Conservation (phyloP, 2,888 invertebrate genomes). For the Nomada ruficornis region DNA sequence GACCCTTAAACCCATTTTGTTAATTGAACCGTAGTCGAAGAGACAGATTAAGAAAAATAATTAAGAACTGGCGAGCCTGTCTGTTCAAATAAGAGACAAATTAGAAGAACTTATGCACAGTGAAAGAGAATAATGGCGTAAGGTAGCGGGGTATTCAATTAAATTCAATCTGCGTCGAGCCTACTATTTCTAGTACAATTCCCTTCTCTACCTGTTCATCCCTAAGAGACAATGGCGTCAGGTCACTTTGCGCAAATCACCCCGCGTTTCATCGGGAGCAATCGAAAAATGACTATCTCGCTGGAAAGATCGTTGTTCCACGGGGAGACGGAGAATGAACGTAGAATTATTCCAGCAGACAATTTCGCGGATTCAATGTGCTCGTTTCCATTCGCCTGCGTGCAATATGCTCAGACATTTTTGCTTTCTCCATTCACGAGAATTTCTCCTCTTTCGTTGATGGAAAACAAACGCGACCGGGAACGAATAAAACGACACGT, state of each 20-base stretch:
- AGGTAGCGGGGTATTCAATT: neutral
- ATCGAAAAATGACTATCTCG: neutral
- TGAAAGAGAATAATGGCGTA: constrained; percentile 3
- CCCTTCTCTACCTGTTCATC: neutral
- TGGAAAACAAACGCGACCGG: constrained; percentile 3
- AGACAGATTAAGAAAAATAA: constrained; percentile 8
- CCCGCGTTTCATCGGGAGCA: neutral
- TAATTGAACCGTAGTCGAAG: neutral
- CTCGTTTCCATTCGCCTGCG: neutral
- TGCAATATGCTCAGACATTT: constrained; percentile 3
- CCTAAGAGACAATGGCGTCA: neutral
- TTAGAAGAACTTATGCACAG: neutral
- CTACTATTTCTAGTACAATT: neutral
- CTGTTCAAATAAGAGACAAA: neutral
- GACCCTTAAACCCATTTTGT: neutral
- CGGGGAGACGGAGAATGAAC: neutral
- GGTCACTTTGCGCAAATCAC: neutral
- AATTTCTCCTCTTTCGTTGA: neutral
- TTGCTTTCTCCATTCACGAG: neutral
- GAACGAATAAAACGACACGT: neutral
- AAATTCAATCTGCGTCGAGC: neutral
- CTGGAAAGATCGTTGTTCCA: neutral
- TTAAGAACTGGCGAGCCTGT: constrained; percentile 10
- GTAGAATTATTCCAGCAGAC: constrained; percentile 15
- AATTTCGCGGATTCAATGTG: constrained; percentile 22